Evolutionary conservation across 1,140 invertebrate species (phyloP).

Genomic region (Neotoxoptera formosana): DNA sequence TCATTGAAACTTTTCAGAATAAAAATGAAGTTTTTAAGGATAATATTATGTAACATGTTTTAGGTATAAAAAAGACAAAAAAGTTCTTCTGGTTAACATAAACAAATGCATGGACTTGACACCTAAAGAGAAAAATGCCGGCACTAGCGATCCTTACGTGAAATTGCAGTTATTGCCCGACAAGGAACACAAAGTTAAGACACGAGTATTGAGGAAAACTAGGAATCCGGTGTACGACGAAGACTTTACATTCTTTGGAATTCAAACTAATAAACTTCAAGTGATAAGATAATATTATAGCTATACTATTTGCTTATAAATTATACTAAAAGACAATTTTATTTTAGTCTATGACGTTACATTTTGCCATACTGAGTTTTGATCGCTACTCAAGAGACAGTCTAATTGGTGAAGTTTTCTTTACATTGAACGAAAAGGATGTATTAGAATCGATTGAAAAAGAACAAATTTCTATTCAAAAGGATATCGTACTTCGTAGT

Average conservation of each 20-base stretch:
- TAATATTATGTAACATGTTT: neutral
- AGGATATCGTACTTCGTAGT: slow-evolving; percentile 86
- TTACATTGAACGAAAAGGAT: slow-evolving; percentile 80
- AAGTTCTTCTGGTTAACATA: slow-evolving; percentile 89
- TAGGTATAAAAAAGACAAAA: slow-evolving; percentile 87
- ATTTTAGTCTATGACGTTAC: slow-evolving; percentile 81
- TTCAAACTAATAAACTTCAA: slow-evolving; percentile 81
- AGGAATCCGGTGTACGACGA: slow-evolving; percentile 94
- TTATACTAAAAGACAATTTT: slow-evolving; percentile 6
- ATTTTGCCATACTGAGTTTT: slow-evolving; percentile 95
- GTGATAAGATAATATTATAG: slow-evolving; percentile 62
- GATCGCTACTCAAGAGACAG: slow-evolving; percentile 97
- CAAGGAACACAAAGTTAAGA: slow-evolving; percentile 95
- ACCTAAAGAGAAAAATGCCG: slow-evolving; percentile 74
- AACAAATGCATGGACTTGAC: slow-evolving; percentile 85
- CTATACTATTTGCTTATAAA: neutral
- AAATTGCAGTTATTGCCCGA: slow-evolving; percentile 93
- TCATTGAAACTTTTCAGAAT: neutral
- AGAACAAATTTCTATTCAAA: slow-evolving; percentile 77
- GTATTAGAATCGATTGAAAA: slow-evolving; percentile 77
- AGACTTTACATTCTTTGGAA: slow-evolving; percentile 95
- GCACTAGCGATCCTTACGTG: slow-evolving; percentile 88
- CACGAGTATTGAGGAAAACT: slow-evolving; percentile 90
- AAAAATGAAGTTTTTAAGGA: neutral
- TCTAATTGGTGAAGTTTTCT: slow-evolving; percentile 96